Conservation (phyloP, 2,113 vertebrate genomes). For the Zonotrichia leucophrys region DNA sequence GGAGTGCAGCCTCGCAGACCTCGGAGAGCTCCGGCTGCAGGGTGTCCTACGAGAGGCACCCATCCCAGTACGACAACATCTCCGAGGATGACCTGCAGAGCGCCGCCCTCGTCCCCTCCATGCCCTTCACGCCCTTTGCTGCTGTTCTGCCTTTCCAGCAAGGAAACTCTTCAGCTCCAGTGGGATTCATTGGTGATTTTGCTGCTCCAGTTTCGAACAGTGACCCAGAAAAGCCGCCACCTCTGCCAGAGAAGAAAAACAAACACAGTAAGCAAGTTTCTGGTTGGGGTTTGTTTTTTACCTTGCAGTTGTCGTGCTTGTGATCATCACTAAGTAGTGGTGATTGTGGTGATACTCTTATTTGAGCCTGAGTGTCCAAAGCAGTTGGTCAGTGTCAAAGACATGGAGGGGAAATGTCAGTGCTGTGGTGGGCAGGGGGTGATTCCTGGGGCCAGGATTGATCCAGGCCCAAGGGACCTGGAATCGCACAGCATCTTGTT, state of each 20-base stretch:
- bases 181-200: constrained; percentile 79
- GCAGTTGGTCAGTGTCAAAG: neutral
- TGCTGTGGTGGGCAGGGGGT: neutral
- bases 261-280: constrained; percentile 87
- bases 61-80: constrained; percentile 94
- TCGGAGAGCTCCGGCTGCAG: constrained; percentile 74
- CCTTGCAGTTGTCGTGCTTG: neutral
- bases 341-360: neutral
- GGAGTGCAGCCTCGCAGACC: constrained; percentile 80
- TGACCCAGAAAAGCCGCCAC: constrained; percentile 87
- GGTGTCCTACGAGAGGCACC: constrained; percentile 85
- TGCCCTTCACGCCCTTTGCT: constrained; percentile 81
- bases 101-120: neutral
- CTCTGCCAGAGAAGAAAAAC: constrained; percentile 95
- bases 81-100: constrained; percentile 86
- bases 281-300: neutral
- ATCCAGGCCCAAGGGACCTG: neutral
- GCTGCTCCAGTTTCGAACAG: constrained; percentile 71
- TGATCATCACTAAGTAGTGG: neutral
- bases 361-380: neutral
- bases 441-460: neutral
- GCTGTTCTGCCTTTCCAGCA: constrained; percentile 85
- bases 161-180: constrained; percentile 75
- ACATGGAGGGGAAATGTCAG: neutral
- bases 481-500: neutral